A percentile compares a stretch with the other conserved stretches of the same genome.
Evolutionary conservation across 2,797 vertebrate genomes (phyloP).

Genomic region (Arctocebus calabarensis): DNA sequence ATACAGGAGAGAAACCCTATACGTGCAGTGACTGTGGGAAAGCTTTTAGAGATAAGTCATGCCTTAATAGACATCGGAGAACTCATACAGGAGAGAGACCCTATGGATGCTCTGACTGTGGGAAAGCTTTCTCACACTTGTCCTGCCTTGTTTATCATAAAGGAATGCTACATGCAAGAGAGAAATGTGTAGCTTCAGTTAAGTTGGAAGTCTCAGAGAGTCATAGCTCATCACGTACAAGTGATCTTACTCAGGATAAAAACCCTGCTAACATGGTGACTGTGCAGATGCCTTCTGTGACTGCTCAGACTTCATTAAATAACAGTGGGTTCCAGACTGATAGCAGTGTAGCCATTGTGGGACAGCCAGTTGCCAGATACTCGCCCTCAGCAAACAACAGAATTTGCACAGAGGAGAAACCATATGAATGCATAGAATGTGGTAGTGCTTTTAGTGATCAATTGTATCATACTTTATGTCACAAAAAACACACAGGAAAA

Average conservation of each 20-base stretch:
- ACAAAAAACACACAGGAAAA: constrained; percentile 19
- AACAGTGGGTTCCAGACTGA: constrained; percentile 33
- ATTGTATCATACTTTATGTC: constrained; percentile 22
- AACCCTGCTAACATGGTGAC: neutral
- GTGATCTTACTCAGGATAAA: constrained; percentile 9
- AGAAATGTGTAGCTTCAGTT: constrained; percentile 16
- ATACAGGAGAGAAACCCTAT: constrained; percentile 75
- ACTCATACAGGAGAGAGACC: constrained; percentile 74
- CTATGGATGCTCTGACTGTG: constrained; percentile 63
- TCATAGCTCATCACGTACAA: constrained; percentile 16
- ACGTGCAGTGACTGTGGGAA: constrained; percentile 70
- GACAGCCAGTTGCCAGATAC: neutral
- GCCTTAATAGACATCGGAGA: constrained; percentile 71
- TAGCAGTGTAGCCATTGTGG: neutral
- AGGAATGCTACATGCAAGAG: constrained; percentile 75
- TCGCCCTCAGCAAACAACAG: neutral
- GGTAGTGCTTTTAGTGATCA: constrained; percentile 14
- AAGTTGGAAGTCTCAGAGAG: constrained; percentile 53
- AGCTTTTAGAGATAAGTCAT: constrained; percentile 71
- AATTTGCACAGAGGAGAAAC: neutral
- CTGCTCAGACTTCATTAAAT: constrained; percentile 49
- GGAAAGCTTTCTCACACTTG: constrained; percentile 76
- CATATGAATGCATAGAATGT: constrained; percentile 25
- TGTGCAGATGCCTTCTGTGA: neutral
- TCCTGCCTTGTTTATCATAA: constrained; percentile 78